Evolutionary conservation across 2,797 vertebrate genomes (phyloP), one percentile per base, ranked within the genome.

Genomic region (Bradypodion pumilum): DNA sequence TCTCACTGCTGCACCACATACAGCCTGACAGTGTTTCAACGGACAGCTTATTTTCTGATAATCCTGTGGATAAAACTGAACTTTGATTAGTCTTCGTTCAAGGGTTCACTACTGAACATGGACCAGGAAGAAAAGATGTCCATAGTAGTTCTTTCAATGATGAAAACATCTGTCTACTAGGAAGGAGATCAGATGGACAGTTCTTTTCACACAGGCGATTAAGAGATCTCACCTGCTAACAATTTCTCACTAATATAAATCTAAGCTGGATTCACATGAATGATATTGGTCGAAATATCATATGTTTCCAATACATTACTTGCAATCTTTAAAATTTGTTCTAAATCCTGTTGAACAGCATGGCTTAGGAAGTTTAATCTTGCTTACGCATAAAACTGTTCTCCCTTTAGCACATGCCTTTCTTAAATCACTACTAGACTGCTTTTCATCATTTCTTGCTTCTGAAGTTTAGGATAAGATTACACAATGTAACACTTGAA

Each of bases 371-470:
- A 9, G 35, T 86, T 80, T 87, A 75, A 63, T 32, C 2, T 3
- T 76, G 44, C 81, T 72, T 83, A 62, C 23, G 82, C 86, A 81
- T 85, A 81, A 35, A 29, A 72, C 29, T 19, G 35, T 62, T 73
- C 27, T 42, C 27, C 7, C 42, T 44, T 56, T 69, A 21, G 59
- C 8, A 42, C 29, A 69, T 25, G 10, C 9, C 40, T 65, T 65
- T 69, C 23, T 37, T 35, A 69, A 78, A 37, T 40, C 46, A 40
- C 35, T 68, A 65, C n/a, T 21, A 69, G 23, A n/a, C 12, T 40
- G 78, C n/a, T n/a, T n/a, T 85, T 73, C 42, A 78, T 82, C 56
- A 74, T 78, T 85, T 87, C 42, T 68, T 86, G 78, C 32, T 2
- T 69, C 59, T n/a, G 79, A 73, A 63, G 85, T 89, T 35, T 40